Evolutionary conservation across 1,140 invertebrate genomes (phyloP).

Genomic region (Atta texana): DNA sequence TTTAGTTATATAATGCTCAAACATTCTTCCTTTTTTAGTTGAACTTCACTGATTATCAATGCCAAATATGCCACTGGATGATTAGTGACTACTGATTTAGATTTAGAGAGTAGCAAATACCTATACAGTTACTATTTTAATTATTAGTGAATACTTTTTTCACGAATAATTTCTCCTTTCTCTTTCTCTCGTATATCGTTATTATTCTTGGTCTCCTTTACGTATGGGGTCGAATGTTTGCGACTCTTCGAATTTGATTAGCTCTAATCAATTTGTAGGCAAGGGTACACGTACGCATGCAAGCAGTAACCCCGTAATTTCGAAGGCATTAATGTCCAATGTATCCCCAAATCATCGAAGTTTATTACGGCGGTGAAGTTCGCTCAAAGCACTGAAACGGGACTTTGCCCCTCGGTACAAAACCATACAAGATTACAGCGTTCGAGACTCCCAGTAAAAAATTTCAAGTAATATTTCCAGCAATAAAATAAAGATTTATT

Average conservation of each 20-base stretch:
- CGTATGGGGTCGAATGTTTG: neutral
- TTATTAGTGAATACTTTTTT: neutral
- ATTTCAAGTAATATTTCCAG: neutral
- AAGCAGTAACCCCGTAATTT: slow-evolving; percentile 58
- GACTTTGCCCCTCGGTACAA: neutral
- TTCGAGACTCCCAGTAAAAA: neutral
- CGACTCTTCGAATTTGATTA: slow-evolving; percentile 6
- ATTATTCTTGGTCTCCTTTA: neutral
- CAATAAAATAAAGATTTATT: neutral
- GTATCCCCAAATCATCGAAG: slow-evolving; percentile 31
- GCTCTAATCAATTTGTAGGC: neutral
- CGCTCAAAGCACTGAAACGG: neutral
- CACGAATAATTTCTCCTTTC: neutral
- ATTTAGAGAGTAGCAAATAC: no score
- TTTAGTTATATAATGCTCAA: no score
- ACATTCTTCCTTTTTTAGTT: no score
- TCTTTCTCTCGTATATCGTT: neutral
- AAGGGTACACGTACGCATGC: neutral
- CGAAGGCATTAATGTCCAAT: slow-evolving; percentile 50
- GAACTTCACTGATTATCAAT: no score
- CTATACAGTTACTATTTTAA: neutral
- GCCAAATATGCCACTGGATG: no score
- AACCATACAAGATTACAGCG: neutral
- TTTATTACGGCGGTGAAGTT: slow-evolving; percentile 47
- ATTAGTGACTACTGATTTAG: no score